phyloP scores from a whole-genome alignment of 2,888 invertebrate genomes.

The Noctua fimbriata region DNA sequence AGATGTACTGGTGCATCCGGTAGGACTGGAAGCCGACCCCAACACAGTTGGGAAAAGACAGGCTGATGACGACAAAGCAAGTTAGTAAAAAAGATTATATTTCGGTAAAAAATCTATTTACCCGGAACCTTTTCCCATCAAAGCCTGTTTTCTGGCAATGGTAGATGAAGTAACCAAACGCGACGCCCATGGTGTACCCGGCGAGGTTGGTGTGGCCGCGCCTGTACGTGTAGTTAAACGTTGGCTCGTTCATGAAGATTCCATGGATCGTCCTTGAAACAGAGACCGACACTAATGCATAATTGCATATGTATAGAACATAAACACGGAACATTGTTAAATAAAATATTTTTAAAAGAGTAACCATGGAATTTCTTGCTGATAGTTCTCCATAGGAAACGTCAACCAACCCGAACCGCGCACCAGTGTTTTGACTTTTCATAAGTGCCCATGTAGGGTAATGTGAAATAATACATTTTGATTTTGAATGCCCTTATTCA shows the following conservation, averaged over 20 bases:
- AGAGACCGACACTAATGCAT: not conserved
- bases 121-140: slow-evolving; percentile 10
- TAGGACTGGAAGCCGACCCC: not conserved
- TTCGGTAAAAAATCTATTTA: not conserved
- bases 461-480: no score
- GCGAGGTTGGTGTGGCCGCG: slow-evolving; percentile 77
- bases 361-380: not conserved
- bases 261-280: slow-evolving; percentile 59
- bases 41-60: not conserved
- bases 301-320: not conserved
- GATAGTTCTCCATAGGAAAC: not conserved
- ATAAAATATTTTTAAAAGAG: not conserved
- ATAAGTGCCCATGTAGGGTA: not conserved
- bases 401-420: not conserved
- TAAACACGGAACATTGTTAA: not conserved
- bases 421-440: not conserved
- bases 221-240: slow-evolving; percentile 74
- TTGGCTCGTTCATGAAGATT: slow-evolving; percentile 63
- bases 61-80: not conserved
- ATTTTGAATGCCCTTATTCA: no score
- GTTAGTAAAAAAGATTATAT: not conserved
- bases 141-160: slow-evolving; percentile 65
- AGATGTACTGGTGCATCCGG: not conserved
- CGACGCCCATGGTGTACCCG: slow-evolving; percentile 73
- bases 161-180: slow-evolving; percentile 72